Conservation (phyloP, 2,797 vertebrate species). For the Podarcis lilfordi region DNA sequence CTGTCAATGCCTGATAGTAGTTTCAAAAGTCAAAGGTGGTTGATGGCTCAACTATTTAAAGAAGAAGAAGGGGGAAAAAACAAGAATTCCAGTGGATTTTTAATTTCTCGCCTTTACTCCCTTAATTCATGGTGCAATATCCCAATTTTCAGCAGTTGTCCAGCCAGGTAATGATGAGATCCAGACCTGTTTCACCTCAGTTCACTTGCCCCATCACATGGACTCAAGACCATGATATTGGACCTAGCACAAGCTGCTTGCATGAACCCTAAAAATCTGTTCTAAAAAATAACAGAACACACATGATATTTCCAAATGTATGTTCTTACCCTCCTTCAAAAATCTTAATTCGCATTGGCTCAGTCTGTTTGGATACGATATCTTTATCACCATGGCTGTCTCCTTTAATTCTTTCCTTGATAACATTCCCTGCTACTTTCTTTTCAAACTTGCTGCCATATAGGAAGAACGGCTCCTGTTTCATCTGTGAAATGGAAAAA, state of each 20-base stretch:
- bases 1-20: neutral
- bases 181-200: neutral
- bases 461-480: slow-evolving; percentile 91
- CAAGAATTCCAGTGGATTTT: neutral
- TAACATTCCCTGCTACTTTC: slow-evolving; percentile 90
- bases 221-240: too few species aligned
- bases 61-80: neutral
- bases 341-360: slow-evolving; percentile 97
- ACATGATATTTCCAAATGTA: slow-evolving; percentile 52
- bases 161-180: neutral
- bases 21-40: neutral
- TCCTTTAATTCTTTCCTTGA: slow-evolving; percentile 93
- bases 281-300: slow-evolving; percentile 42
- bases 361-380: slow-evolving; percentile 86
- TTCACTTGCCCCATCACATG: too few species aligned
- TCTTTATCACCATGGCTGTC: slow-evolving; percentile 94
- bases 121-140: neutral
- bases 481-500: slow-evolving; percentile 84
- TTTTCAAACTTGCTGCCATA: slow-evolving; percentile 90
- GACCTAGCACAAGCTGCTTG: neutral
- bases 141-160: neutral
- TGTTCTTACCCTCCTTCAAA: slow-evolving; percentile 98
- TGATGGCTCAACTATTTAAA: too few species aligned
- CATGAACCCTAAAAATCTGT: neutral
- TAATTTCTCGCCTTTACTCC: neutral